phyloP scores from a whole-genome alignment of 2,797 vertebrate species.

The Danionella dracula region DNA sequence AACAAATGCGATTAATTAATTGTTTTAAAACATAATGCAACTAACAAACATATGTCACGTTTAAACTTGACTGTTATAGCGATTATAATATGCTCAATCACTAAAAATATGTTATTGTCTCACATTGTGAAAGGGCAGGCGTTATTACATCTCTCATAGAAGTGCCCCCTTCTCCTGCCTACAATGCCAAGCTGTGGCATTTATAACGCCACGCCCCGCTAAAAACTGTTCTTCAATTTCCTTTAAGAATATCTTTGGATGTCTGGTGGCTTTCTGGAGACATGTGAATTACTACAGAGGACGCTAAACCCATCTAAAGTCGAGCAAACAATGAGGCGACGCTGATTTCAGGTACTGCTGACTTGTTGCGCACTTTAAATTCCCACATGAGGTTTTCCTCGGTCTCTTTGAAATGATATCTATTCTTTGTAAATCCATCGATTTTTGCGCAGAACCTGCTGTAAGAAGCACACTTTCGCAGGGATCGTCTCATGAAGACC shows the following conservation, averaged over 20 bases:
- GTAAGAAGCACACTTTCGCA: no score
- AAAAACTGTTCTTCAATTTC: not conserved
- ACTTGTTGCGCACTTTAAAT: constrained; percentile 53
- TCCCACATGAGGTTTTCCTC: constrained; percentile 3
- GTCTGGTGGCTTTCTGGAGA: not conserved
- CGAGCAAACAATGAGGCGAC: not conserved
- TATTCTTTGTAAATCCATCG: not conserved
- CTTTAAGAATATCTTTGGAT: not conserved
- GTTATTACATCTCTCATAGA: no score
- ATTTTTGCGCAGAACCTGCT: not conserved
- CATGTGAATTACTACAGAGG: not conserved
- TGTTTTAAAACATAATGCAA: no score
- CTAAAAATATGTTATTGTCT: no score
- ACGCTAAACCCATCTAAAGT: not conserved
- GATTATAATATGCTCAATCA: no score
- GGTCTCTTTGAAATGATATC: constrained; percentile 11
- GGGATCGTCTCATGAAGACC: no score
- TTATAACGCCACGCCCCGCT: constrained; percentile 29
- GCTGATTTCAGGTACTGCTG: not conserved
- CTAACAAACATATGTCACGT: not conserved
- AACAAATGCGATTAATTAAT: no score
- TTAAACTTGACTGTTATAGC: no score
- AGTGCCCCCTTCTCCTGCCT: not conserved
- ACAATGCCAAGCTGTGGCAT: not conserved
- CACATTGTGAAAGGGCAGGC: not conserved